Conservation (phyloP, 2,797 vertebrate genomes). For the Florisuga fusca region DNA sequence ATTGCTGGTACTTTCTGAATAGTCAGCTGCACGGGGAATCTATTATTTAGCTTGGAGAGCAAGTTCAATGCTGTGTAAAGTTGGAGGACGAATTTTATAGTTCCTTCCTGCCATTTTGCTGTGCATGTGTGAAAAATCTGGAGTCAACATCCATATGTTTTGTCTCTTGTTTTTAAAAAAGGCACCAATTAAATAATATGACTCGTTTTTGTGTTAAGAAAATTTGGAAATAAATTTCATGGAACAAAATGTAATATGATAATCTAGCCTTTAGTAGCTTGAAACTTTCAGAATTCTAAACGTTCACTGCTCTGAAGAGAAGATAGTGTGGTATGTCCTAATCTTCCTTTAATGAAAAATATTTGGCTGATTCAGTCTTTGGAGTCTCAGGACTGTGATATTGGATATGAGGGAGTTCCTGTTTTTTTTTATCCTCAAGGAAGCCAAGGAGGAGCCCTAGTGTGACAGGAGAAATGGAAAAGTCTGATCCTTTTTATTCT, state of each 20-base stretch:
- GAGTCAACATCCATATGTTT: not conserved
- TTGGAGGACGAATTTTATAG: conserved; percentile 14
- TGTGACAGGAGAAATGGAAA: not conserved
- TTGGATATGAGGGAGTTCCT: not conserved
- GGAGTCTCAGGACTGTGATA: not conserved
- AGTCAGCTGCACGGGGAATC: not conserved
- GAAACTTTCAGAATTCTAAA: not conserved
- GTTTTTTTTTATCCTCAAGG: not conserved
- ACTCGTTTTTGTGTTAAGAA: not conserved
- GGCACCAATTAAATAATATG: not conserved
- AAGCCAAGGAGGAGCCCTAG: not conserved
- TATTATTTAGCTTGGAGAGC: conserved; percentile 34
- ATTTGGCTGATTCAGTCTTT: not conserved
- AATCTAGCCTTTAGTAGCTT: not conserved
- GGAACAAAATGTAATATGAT: not conserved
- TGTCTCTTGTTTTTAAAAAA: not conserved
- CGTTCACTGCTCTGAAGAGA: not conserved
- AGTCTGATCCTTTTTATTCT: not conserved
- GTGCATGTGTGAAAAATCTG: not conserved
- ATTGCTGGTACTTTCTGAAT: conserved; percentile 15
- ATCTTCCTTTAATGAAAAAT: not conserved
- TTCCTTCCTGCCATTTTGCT: conserved; percentile 43
- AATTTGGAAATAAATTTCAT: not conserved
- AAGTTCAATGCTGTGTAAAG: not conserved
- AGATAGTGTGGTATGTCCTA: not conserved